Base-by-base conservation (phyloP, 2,797 vertebrate species). In the Hybognathus amarus region DNA sequence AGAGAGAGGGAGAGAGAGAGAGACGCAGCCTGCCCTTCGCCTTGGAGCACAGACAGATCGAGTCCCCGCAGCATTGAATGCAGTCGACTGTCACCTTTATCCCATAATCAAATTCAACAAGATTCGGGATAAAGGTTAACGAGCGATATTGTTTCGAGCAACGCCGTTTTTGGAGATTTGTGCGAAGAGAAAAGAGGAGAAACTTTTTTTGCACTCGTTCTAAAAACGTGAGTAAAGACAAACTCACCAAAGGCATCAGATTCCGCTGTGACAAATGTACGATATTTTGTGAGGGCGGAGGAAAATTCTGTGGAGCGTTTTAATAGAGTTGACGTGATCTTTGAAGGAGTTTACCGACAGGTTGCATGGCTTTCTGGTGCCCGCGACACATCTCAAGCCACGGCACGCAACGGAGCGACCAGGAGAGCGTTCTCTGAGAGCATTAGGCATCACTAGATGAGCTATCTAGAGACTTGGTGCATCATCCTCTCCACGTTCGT, bases 21-120 rank as follows among this genome's bases (percentile, higher is more conserved):
- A 88, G 73, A 92, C 89, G 90, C 89, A 93, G 92, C 90, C 92
- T 94, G 93, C 92, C 92, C 93, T 93, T 92, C 94, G 93, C 93
- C 93, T 95, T 93, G 93, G 94, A 95, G 94, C 94, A 92, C 93
- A 94, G 92, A 89, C 93, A 95, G 93, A 93, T 90, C 91, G 91
- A 90, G 94, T 95, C 95, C 94, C 95, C 93, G 94, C 95, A 94
- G 95, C 95, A 95, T 94, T 94, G 91, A 92, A 90, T 90, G 85
- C 90, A 90, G 93, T 92, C 91, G 92, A 92, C 92, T 91, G 92
- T 93, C 93, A 93, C 91, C 88, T 88, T 87, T 84, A 90, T 91
- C 90, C 88, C 91, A 90, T 89, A 91, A 90, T 91, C 88, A 90
- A 88, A 90, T 88, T 91, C 59, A 89, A 87, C 90, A 89, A 92